Evolutionary conservation across 2,113 vertebrate species (phyloP).

Genomic region (Prietella phreatophila): DNA sequence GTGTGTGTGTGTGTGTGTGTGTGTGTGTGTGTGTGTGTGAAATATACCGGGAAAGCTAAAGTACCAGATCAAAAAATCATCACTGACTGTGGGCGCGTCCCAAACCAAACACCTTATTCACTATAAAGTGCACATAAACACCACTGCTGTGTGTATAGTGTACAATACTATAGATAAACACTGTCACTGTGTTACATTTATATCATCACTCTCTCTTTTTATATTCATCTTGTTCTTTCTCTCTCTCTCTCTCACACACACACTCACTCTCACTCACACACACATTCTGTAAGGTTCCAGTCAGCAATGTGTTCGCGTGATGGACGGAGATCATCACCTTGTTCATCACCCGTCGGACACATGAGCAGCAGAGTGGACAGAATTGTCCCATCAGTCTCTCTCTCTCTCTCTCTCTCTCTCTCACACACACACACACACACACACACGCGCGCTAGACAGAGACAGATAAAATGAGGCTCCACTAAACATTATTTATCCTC

Average conservation of each 20-base stretch:
- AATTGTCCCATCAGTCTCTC: too few species aligned
- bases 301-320: slow-evolving; percentile 24
- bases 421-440: too few species aligned
- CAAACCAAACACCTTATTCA: not conserved
- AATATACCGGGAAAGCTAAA: not conserved
- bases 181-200: not conserved
- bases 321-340: slow-evolving; percentile 39
- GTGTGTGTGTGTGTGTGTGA: slow-evolving; percentile 8
- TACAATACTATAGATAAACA: not conserved
- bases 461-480: too few species aligned
- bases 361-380: slow-evolving; percentile 19
- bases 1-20: slow-evolving; percentile 18
- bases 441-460: too few species aligned
- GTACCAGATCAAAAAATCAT: not conserved
- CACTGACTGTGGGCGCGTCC: not conserved
- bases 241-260: too few species aligned
- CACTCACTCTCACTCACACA: not conserved
- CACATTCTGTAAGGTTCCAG: not conserved
- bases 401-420: too few species aligned
- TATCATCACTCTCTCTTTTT: slow-evolving; percentile 20
- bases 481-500: too few species aligned
- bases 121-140: not conserved
- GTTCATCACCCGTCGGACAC: slow-evolving; percentile 41
- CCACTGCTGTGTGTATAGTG: slow-evolving; percentile 8
- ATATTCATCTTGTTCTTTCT: slow-evolving; percentile 24